Base-by-base conservation (phyloP, 2,113 vertebrate species). In the Macroglossus sobrinus region DNA sequence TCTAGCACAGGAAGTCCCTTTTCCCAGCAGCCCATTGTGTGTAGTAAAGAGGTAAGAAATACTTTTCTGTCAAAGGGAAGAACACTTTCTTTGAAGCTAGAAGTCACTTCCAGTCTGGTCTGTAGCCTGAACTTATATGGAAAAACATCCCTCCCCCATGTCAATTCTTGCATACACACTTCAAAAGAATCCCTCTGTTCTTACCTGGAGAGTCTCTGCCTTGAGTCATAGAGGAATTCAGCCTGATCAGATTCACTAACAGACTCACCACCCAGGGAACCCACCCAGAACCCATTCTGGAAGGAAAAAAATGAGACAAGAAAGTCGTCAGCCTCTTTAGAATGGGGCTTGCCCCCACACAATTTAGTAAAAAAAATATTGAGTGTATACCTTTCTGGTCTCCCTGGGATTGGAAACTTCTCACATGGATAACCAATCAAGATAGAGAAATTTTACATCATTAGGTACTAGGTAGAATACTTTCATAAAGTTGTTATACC, bases 191-290 rank as follows among this genome's bases (percentile, higher is more conserved):
- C 33, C 76, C 68, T 33, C 14, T 81, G 24, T 19, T 76, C 97
- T 97, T 97, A 97, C 97, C 95, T 96, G 95, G 96, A 71, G 59
- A 12, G 89, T 94, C 93, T 94, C 57, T 95, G 45, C 50, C 84
- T 84, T 76, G 75, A 71, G 43, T 50, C 75, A 24, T 21, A 35
- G 91, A 93, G 66, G 66, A 66, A 76, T 26, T 30, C 35, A 35
- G 90, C 35, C 69, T n/a, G 35, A 63, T 38, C 9, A 82, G 50
- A 55, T 1, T 81, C 59, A 93, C 21, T n/a, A 78, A 55, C 45
- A 97, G 53, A 81, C 13, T 22, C 71, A 84, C 61, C 13, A 53
- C 47, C 75, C 87, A 76, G 30, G 28, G 30, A 50, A 40, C 4
- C 88, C 91, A 76, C 7, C 8, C 68, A 68, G 84, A 53, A 76